Evolutionary conservation across 2,888 invertebrate genomes (phyloP).

Genomic region (Hecatera dysodea): DNA sequence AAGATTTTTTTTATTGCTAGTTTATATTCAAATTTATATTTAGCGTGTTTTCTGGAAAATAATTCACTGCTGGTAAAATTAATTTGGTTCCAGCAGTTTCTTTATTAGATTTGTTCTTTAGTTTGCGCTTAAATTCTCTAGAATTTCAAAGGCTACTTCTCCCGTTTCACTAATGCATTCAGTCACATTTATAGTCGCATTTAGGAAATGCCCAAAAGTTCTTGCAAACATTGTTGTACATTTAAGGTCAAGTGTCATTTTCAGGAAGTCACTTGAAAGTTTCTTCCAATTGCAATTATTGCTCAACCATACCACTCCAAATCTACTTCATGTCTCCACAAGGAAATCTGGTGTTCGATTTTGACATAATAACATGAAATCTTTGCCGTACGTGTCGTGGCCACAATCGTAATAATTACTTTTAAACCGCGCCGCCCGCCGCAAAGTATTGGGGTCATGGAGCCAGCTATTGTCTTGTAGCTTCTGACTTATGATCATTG

Average conservation of each 20-base stretch:
- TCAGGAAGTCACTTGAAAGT: too few species aligned
- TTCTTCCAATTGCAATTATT: slow-evolving; percentile 9
- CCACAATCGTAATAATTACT: slow-evolving; percentile 66
- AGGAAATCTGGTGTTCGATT: slow-evolving; percentile 49
- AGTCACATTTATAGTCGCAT: too few species aligned
- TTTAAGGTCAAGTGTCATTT: too few species aligned
- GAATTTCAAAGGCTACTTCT: too few species aligned
- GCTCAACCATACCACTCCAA: slow-evolving; percentile 36
- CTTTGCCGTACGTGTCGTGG: slow-evolving; percentile 54
- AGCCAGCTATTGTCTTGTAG: slow-evolving; percentile 66
- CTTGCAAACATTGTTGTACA: too few species aligned
- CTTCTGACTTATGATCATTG: slow-evolving; percentile 64
- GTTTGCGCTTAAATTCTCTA: too few species aligned
- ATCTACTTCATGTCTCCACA: slow-evolving; percentile 16
- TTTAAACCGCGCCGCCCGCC: slow-evolving; percentile 63
- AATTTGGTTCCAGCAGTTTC: too few species aligned
- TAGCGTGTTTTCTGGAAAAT: background rate
- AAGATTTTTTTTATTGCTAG: slow-evolving; percentile 20
- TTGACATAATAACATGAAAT: slow-evolving; percentile 52
- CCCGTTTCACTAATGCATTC: too few species aligned
- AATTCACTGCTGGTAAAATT: too few species aligned
- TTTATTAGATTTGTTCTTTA: too few species aligned
- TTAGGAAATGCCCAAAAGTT: too few species aligned
- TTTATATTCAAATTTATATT: slow-evolving; percentile 7
- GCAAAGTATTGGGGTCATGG: slow-evolving; percentile 67